Base-by-base conservation (phyloP, 2,888 invertebrate genomes). In the Lithophane leautieri region DNA sequence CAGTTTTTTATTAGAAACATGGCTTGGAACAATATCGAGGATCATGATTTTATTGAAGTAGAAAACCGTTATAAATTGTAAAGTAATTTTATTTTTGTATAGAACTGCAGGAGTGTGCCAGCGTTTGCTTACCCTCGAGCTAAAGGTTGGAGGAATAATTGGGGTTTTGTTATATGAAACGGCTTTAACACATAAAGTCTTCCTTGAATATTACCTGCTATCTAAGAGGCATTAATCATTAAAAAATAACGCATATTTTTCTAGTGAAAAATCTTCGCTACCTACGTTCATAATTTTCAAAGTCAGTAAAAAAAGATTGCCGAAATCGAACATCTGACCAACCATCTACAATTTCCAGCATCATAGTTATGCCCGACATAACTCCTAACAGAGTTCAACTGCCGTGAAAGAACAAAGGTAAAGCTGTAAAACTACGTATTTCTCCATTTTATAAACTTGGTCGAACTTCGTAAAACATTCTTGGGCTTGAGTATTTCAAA, bases 351-450 rank as follows among this genome's bases (percentile, higher is more conserved):
- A 61, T 52, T 68, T 50, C 62, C 34, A 69, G 80, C 58, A 19
- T 54, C 40, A 62, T 58, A 73, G 50, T 70, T 58, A 68, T 56
- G 50, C 47, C 16, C 62, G 34, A 75, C 63, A 76, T 76, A 85
- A 76, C 65, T 76, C 61, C 47, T 28, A 54, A 34, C 47, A 50
- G 77, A 81, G 71, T 72, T 82, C 40, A 62, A 28, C 28, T 44
- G 25, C 76, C 50, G 73, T 82, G 70, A 82, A 79, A 82, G 82
- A 77, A 82, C 70, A 77, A 82, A 77, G 72, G 62, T 75, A 68
- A 85, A 85, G 78, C 86, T 71, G 68, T 58, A 82, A 86, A 82
- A 82, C 83, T 85, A 82, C 70, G 70, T 74, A 81, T 72, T 82
- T 68, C 67, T 68, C 83, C 72, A 85, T 85, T 82, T 83, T 83